phyloP scores from a whole-genome alignment of 2,888 invertebrate genomes.

The Eristalis pertinax region DNA sequence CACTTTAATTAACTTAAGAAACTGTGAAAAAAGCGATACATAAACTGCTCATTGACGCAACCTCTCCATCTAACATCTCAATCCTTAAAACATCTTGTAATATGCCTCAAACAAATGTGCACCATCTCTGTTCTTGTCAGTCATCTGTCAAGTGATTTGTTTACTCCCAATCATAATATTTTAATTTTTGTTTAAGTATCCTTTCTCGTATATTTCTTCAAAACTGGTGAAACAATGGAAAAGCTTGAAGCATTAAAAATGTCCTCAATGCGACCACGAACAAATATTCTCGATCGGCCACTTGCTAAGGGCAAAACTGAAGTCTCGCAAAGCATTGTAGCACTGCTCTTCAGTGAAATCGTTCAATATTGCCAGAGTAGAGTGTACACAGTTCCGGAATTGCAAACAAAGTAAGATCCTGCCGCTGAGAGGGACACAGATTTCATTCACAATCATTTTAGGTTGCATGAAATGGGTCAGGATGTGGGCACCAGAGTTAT shows the following conservation, averaged over 20 bases:
- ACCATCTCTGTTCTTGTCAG: neutral
- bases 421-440: neutral
- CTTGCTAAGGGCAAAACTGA: constrained; percentile 96
- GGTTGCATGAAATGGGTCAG: constrained; percentile 95
- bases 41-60: no score
- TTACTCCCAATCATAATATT: neutral
- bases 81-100: no score
- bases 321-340: constrained; percentile 95
- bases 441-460: neutral
- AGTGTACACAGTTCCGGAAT: constrained; percentile 95
- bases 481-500: constrained; percentile 97
- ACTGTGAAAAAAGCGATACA: neutral
- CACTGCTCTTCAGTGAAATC: constrained; percentile 97
- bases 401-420: constrained; percentile 92
- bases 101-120: neutral
- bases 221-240: constrained; percentile 74
- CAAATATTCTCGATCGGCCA: constrained; percentile 91
- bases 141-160: neutral
- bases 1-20: no score
- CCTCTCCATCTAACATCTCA: no score
- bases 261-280: constrained; percentile 79
- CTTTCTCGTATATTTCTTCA: neutral
- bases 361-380: constrained; percentile 99
- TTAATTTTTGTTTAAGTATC: neutral
- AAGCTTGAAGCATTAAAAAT: constrained; percentile 80